phyloP scores from a whole-genome alignment of 1,140 invertebrate genomes.

The Scaptomyza pallida region DNA sequence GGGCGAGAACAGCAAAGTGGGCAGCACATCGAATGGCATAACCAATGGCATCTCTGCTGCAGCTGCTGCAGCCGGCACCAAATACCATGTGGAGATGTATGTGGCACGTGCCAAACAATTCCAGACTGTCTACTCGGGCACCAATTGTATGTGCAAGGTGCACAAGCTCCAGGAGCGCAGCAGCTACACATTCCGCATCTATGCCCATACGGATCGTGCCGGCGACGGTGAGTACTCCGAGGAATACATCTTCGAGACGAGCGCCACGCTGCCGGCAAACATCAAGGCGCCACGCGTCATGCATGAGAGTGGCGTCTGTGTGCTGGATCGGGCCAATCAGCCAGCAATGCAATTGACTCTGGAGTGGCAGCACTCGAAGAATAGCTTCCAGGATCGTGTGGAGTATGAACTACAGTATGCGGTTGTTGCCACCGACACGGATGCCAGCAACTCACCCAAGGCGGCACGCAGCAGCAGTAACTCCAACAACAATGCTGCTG shows the following conservation, averaged over 20 bases:
- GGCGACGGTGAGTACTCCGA: constrained; percentile 91
- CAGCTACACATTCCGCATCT: constrained; percentile 92
- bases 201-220: constrained; percentile 90
- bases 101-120: constrained; percentile 88
- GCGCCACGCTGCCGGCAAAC: constrained; percentile 90
- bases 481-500: constrained; percentile 44
- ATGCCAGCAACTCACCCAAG: constrained; percentile 52
- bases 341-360: constrained; percentile 83
- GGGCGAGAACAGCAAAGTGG: constrained; percentile 86
- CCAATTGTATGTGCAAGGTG: constrained; percentile 90
- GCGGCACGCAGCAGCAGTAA: constrained; percentile 44
- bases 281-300: constrained; percentile 88
- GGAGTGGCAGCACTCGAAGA: constrained; percentile 85
- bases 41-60: not conserved
- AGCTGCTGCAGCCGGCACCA: constrained; percentile 86
- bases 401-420: constrained; percentile 81
- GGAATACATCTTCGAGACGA: constrained; percentile 88
- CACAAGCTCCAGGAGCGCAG: constrained; percentile 91
- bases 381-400: constrained; percentile 75
- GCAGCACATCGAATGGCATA: constrained; percentile 41
- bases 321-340: constrained; percentile 58
- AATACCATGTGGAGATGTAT: constrained; percentile 92
- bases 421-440: constrained; percentile 40
- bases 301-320: constrained; percentile 76
- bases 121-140: constrained; percentile 91